These are phyloP conservation scores for Melitaea athalia DNA, from an alignment of 2,888 invertebrate species.

Conservation along the genomic window DNA sequence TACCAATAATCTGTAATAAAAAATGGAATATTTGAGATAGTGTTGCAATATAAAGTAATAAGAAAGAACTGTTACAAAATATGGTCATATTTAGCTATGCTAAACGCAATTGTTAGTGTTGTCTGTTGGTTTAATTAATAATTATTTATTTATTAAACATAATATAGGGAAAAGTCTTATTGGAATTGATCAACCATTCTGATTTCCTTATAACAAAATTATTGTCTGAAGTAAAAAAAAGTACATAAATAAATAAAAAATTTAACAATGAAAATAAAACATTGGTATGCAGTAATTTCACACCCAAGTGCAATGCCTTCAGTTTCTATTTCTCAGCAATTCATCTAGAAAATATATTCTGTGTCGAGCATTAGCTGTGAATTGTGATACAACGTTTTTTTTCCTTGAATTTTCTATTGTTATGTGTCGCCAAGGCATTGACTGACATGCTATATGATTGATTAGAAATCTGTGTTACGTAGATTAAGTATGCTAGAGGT, in stretches of 20 bases:
- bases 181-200: too few species aligned
- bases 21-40: too few species aligned
- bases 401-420: constrained; percentile 21
- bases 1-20: too few species aligned
- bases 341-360: constrained; percentile 55
- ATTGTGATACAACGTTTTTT: constrained; percentile 9
- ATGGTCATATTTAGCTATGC: too few species aligned
- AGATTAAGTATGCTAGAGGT: neutral
- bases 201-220: too few species aligned
- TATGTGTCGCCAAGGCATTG: constrained; percentile 19
- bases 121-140: too few species aligned
- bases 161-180: too few species aligned
- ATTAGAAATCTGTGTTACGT: constrained; percentile 24
- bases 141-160: too few species aligned
- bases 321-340: constrained; percentile 66
- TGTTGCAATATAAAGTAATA: too few species aligned
- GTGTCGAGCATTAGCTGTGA: constrained; percentile 10
- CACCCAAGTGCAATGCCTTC: constrained; percentile 51
- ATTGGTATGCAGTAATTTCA: constrained; percentile 36
- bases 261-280: neutral
- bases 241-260: neutral
- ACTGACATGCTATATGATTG: constrained; percentile 26
- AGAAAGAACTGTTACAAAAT: too few species aligned
- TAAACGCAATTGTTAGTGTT: too few species aligned
- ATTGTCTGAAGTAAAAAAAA: neutral